Base-by-base conservation (phyloP, 2,113 vertebrate species). In the Caranx melampygus region DNA sequence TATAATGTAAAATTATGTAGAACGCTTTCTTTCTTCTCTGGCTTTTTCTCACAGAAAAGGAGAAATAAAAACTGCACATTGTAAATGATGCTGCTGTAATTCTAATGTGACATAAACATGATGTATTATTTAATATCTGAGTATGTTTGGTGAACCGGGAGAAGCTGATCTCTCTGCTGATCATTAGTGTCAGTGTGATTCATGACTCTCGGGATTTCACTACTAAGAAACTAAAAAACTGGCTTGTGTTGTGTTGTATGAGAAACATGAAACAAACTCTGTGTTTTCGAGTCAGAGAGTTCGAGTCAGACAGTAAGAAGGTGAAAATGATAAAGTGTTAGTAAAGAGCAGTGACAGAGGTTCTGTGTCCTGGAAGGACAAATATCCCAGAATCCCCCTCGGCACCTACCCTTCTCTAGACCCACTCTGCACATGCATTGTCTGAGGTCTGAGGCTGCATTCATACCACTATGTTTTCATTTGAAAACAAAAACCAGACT, bases 121-220 rank as follows among this genome's bases (percentile, higher is more conserved):
- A 88, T 81, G 52, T 68, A 86, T 57, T 21, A 62, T 79, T 83
- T 75, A 80, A 88, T 79, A 85, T 81, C 35, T 45, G 61, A 8
- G 10, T 14, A 21, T 47, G 79, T 45, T 18, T 45, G 15, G 13
- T 40, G 54, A 55, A 72, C 34, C 74, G 3, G 8, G 16, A 37
- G 47, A 52, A 15, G 7, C 18, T 62, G 26, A 26, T 13, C 14
- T n/a, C 13, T 26, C 21, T 69, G 34, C 21, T 16, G 5, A 12
- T 69, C 26, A 35, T 44, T 12, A 64, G 42, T 62, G 37, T 49
- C 34, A 40, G n/a, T 67, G n/a, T 37, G 35, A 37, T 37, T 37
- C 35, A 37, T 37, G 26, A 26, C 26, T 26, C 26, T 26, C 26
- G 26, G 26, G 26, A 26, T 26, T 26, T 26, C 26, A 26, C 26